Conservation (phyloP, 2,113 vertebrate species). For the Sclerurus mexicanus region DNA sequence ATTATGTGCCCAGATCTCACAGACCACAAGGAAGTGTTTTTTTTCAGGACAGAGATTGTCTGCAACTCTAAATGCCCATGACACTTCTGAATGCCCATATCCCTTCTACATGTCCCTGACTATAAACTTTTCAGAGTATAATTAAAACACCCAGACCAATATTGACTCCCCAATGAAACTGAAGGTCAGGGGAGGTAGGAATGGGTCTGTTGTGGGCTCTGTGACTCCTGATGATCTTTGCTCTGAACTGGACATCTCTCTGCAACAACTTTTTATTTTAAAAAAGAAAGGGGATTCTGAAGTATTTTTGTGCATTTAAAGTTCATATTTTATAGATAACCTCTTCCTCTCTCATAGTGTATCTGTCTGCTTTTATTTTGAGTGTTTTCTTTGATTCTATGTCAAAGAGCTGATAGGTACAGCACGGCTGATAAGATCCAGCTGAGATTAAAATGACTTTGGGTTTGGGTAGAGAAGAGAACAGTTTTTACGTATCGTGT, state of each 20-base stretch:
- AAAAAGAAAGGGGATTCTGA: neutral
- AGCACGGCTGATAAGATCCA: conserved; percentile 19
- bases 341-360: neutral
- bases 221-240: neutral
- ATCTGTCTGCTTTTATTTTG: neutral
- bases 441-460: conserved; percentile 56
- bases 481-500: conserved; percentile 6
- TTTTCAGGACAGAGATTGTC: neutral
- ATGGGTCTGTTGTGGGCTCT: neutral
- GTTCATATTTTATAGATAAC: neutral
- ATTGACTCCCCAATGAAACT: neutral
- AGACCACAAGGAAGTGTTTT: neutral
- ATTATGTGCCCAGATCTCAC: conserved; percentile 5
- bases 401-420: conserved; percentile 16
- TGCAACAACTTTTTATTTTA: neutral
- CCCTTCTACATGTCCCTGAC: neutral
- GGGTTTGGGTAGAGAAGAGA: conserved; percentile 38
- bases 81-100: neutral
- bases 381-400: conserved; percentile 44
- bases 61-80: neutral
- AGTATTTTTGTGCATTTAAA: neutral
- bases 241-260: neutral
- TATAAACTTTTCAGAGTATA: neutral
- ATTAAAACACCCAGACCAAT: neutral
- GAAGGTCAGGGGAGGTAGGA: neutral